Conservation (phyloP, 2,797 vertebrate species). For the Stomatorhinus walkeri region DNA sequence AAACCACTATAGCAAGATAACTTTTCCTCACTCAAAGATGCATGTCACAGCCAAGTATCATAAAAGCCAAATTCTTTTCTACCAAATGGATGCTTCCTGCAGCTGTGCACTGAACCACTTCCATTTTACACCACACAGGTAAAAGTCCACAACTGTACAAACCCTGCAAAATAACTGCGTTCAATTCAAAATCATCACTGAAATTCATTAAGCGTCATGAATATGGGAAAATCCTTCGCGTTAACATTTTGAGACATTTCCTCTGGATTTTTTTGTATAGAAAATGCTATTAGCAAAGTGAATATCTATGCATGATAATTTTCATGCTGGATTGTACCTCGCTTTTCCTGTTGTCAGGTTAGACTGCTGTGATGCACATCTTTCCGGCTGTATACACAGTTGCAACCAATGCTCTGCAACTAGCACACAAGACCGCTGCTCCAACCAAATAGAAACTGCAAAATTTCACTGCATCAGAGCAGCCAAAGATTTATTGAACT, state of each 20-base stretch:
- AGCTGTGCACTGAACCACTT: neutral
- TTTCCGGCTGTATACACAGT: neutral
- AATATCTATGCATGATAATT: neutral
- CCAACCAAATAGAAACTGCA: neutral
- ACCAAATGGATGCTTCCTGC: neutral
- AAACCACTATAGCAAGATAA: neutral
- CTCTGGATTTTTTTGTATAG: neutral
- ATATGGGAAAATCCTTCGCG: neutral
- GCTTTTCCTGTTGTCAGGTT: neutral
- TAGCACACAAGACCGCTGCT: neutral
- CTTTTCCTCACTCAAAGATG: neutral
- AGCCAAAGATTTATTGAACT: neutral
- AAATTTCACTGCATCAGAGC: neutral
- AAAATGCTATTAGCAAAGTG: neutral
- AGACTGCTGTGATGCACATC: neutral
- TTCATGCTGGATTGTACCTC: neutral
- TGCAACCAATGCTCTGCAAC: neutral
- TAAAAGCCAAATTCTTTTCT: neutral
- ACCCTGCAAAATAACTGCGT: neutral
- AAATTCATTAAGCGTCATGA: neutral
- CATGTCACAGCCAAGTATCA: neutral
- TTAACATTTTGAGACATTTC: neutral
- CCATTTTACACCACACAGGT: neutral
- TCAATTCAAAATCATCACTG: neutral
- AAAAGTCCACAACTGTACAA: neutral